A percentile compares a stretch with the other conserved stretches of the same genome.
Conservation (phyloP, 2,888 invertebrate species). For the Meandrusa payeni region DNA sequence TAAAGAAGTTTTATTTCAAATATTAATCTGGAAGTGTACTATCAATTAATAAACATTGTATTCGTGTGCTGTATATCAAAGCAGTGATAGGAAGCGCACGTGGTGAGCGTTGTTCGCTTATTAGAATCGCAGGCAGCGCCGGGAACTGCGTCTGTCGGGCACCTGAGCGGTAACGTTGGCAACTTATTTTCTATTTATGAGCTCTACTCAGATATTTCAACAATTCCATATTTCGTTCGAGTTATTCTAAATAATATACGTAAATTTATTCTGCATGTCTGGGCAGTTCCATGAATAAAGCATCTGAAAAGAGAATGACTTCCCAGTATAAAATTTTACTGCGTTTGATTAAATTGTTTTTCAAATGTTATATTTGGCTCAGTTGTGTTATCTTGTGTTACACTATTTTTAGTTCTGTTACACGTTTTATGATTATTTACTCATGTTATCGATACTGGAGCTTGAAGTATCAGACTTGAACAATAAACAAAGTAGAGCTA, state of each 20-base stretch:
- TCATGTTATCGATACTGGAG: no score
- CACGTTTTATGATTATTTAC: no score
- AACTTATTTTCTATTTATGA: not conserved
- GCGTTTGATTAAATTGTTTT: not conserved
- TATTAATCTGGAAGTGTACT: no score
- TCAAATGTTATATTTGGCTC: not conserved
- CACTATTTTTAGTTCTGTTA: no score
- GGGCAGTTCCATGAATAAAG: not conserved
- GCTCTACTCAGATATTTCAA: not conserved
- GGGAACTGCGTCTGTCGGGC: conserved; percentile 16
- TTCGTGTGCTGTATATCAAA: not conserved
- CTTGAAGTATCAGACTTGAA: no score
- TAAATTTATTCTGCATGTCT: not conserved
- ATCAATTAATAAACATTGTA: conserved; percentile 2
- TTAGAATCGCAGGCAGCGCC: conserved; percentile 19
- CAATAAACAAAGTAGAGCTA: no score
- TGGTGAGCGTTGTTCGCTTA: conserved; percentile 8
- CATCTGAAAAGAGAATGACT: not conserved
- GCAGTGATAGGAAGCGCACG: conserved; percentile 4
- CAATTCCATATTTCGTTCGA: not conserved
- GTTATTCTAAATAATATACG: no score
- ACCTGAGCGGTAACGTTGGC: conserved; percentile 17
- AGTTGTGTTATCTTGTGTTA: not conserved
- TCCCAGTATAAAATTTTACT: no score
- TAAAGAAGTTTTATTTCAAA: no score